phyloP scores from a whole-genome alignment of 2,888 invertebrate genomes.

The Drosophila neoperkinsi region DNA sequence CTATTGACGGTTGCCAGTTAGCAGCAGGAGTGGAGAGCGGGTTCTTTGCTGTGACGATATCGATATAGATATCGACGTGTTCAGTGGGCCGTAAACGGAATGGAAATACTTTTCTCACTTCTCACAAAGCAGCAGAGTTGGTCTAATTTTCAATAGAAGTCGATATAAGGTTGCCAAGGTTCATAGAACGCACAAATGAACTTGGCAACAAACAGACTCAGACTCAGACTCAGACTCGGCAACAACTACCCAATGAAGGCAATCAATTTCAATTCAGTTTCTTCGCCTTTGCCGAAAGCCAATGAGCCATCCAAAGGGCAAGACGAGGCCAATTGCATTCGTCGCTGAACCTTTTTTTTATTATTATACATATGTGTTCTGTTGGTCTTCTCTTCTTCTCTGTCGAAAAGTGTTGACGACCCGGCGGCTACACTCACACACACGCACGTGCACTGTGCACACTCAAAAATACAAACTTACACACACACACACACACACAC shows the following conservation, averaged over 20 bases:
- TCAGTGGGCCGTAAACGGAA: slow-evolving; percentile 66
- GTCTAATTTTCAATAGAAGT: slow-evolving; percentile 74
- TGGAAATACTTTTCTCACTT: slow-evolving; percentile 46
- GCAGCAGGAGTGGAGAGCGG: neutral
- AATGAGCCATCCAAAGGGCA: slow-evolving; percentile 76
- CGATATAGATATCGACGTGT: slow-evolving; percentile 31
- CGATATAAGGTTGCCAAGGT: slow-evolving; percentile 76
- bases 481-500: slow-evolving; percentile 4
- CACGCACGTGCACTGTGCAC: slow-evolving; percentile 1
- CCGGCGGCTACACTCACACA: slow-evolving; percentile 40
- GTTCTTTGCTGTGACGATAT: neutral
- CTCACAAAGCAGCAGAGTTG: slow-evolving; percentile 44
- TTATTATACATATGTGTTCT: slow-evolving; percentile 3
- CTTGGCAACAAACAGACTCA: slow-evolving; percentile 47
- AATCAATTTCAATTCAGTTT: slow-evolving; percentile 79
- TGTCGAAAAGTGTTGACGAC: slow-evolving; percentile 71
- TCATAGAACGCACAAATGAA: slow-evolving; percentile 76
- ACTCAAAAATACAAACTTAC: neutral
- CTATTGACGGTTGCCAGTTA: neutral
- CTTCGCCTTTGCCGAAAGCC: slow-evolving; percentile 63
- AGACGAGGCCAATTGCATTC: slow-evolving; percentile 72
- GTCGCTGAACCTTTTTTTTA: slow-evolving; percentile 56
- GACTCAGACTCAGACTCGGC: neutral
- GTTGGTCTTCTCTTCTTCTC: slow-evolving; percentile 1
- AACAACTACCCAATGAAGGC: slow-evolving; percentile 63